These are phyloP conservation scores for Halictus ligatus DNA, from an alignment of 2,888 invertebrate genomes.

Conservation along the genomic window DNA sequence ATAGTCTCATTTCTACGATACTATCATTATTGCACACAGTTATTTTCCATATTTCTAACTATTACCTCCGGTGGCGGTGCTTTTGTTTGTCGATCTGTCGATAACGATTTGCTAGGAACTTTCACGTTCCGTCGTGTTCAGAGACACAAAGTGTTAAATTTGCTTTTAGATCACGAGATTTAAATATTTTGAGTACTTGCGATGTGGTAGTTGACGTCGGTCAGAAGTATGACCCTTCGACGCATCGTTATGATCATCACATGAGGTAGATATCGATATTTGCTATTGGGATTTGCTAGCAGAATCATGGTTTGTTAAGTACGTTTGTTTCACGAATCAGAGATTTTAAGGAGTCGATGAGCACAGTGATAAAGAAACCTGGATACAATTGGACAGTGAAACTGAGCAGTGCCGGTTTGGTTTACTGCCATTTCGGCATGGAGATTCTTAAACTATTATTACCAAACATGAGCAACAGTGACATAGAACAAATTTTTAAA, in stretches of 20 bases:
- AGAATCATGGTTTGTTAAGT: background rate
- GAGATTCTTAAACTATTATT: conserved; percentile 89
- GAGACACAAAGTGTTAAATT: background rate
- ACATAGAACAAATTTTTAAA: conserved; percentile 87
- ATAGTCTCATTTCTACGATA: too few species aligned
- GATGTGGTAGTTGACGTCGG: conserved; percentile 99
- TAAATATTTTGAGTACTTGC: conserved; percentile 89
- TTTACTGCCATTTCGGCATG: conserved; percentile 96
- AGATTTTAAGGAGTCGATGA: conserved; percentile 50
- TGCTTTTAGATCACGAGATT: conserved; percentile 86
- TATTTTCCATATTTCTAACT: too few species aligned
- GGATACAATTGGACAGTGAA: conserved; percentile 85
- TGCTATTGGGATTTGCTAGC: background rate
- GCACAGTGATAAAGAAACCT: conserved; percentile 79
- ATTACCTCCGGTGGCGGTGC: too few species aligned
- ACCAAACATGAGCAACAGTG: conserved; percentile 84
- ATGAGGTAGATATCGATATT: conserved; percentile 86
- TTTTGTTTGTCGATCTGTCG: too few species aligned
- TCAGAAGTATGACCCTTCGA: conserved; percentile 91
- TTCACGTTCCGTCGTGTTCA: background rate
- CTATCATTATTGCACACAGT: too few species aligned
- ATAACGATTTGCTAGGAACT: background rate
- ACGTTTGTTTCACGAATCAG: background rate
- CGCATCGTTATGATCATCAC: conserved; percentile 96
- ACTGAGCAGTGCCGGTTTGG: conserved; percentile 97